Evolutionary conservation across 2,888 invertebrate species (phyloP), one percentile per base, ranked within the genome.

Genomic region (Orthosia gothica): DNA sequence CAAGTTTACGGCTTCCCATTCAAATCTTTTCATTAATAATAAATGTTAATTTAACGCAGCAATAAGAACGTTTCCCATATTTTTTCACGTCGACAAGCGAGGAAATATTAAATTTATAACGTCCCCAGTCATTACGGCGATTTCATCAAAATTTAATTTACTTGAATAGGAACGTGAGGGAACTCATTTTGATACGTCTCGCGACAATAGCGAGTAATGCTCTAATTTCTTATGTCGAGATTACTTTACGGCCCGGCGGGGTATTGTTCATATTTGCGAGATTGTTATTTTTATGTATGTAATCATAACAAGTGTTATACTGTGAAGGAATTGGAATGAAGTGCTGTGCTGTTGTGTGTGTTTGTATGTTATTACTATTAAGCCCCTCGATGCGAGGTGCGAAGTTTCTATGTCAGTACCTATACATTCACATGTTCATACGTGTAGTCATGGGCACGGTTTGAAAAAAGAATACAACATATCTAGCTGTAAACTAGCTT

Each of bases 121-220:
- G 83, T 86, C 82, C 78, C 82, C 70, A 83, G 88, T 88, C 88
- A 88, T 90, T 88, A 85, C 88, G 80, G 82, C 85, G 85, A 89
- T 88, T 90, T 87, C 89, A 89, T 90, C 87, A 88, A 87, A 88
- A 90, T 88, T 91, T 86, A 87, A 90, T 90, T 90, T 91, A 84
- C 86, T 88, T 71, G 85, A 88, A 89, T 86, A 79, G 83, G 70
- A 86, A 89, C 85, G 81, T 82, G 83, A 88, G 79, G 76, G 66
- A 81, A 83, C 82, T 82, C 80, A 73, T 79, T 80, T 83, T 87
- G 76, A 81, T 83, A 76, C 69, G 69, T 72, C 75, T 79, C 55
- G 74, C 70, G 74, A 84, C 74, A 81, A 83, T 74, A 74, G 65
- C 86, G 80, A 70, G 78, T 84, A 81, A 86, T 81, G 81, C 83